Base-by-base conservation (phyloP, 1,140 invertebrate genomes). In the Drosophila bocki region DNA sequence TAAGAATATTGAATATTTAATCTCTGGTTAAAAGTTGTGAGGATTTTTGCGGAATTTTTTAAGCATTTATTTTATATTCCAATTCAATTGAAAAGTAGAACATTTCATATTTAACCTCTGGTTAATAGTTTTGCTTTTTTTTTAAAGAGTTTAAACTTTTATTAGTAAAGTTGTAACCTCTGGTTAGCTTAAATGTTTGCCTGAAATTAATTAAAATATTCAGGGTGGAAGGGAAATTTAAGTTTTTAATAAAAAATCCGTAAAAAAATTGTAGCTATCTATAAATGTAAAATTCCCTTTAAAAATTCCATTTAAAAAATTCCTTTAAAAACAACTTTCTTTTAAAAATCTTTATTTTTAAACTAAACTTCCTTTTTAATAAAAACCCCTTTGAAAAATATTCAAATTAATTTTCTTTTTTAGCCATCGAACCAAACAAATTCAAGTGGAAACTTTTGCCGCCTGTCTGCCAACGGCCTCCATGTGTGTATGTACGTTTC, bases 361-460 rank as follows among this genome's bases (percentile, higher is more conserved):
- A 29, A 29, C 26, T 29, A 29, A 29, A 29, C 26, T 29, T 29
- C 26, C 26, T 29, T 29, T 26, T 29, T 29, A 3, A 0, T 2
- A 9, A 37, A 29, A 51, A 33, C 4, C 2, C n/a, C 8, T 67
- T 67, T 67, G 47, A 80, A 75, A 72, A 72, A 68, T 63, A 7
- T 2, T 7, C 29, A 48, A 22, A 69, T 29, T 35, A 35, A 63
- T 50, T 63, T 50, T 32, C 35, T 2, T 17, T 45, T 22, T 45
- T 22, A n/a, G 1, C 33, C 33, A 9, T 39, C 35, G 35, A 64
- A n/a, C 3, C 26, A 5, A 69, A 29, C 29, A 74, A 63, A 29
- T 69, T 39, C 59, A n/a, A 41, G 53, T 64, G 41, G 41, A 41
- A 63, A 80, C 63, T 62, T 80, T 80, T 75, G 78, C 64, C 78